These are phyloP conservation scores for Callocephalon fimbriatum DNA, from an alignment of 2,113 vertebrate species.

Conservation along the genomic window DNA sequence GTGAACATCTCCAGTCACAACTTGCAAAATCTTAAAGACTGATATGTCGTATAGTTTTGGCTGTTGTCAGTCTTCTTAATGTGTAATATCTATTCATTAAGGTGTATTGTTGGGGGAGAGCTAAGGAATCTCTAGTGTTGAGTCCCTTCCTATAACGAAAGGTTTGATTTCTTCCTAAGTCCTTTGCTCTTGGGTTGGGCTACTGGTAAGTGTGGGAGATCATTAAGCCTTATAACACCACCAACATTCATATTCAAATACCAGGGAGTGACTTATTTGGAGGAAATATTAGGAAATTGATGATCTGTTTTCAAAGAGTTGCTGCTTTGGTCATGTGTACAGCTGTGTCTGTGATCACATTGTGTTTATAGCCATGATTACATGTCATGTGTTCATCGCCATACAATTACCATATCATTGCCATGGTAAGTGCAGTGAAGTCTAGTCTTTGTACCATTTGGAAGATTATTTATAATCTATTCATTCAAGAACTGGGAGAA, in stretches of 20 bases:
- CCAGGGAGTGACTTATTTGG: neutral
- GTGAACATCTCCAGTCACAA: neutral
- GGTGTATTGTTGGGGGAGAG: neutral
- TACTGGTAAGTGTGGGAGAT: neutral
- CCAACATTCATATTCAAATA: neutral
- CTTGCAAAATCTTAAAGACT: neutral
- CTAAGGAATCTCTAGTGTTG: neutral
- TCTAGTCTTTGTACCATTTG: neutral
- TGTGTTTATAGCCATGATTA: neutral
- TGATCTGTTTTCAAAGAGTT: neutral
- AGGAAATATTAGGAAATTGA: neutral
- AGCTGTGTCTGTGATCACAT: neutral
- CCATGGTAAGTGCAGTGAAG: neutral
- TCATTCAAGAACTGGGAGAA: neutral
- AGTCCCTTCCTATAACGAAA: neutral
- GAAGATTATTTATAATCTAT: neutral
- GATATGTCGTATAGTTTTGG: neutral
- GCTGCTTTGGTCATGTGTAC: neutral
- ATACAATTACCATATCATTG: fast-evolving
- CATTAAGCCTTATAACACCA: neutral
- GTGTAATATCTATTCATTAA: neutral
- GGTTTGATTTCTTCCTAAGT: neutral
- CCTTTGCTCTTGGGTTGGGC: neutral
- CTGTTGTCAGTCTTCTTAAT: neutral
- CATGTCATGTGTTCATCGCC: neutral